These are phyloP conservation scores for Labia minor DNA, from an alignment of 2,888 invertebrate species.

Conservation along the genomic window DNA sequence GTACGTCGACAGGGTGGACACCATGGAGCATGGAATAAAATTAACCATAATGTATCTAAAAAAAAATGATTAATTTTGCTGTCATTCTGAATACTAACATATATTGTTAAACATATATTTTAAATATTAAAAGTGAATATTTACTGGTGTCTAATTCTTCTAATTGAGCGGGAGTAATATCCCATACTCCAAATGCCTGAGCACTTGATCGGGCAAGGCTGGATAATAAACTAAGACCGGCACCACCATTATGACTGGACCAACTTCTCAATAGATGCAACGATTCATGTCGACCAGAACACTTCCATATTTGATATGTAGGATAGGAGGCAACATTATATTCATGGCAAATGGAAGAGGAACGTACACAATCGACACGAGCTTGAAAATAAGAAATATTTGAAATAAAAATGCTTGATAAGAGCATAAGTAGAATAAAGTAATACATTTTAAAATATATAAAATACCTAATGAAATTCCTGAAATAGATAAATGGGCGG, in stretches of 20 bases:
- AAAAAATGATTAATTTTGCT: not conserved
- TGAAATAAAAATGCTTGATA: not conserved
- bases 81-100: not conserved
- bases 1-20: conserved; percentile 53
- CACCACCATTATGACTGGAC: not conserved
- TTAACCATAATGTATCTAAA: conserved; percentile 48
- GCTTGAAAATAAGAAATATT: not conserved
- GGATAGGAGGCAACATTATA: not conserved
- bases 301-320: not conserved
- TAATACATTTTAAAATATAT: not conserved
- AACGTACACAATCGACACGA: not conserved
- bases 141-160: not conserved
- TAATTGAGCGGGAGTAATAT: not conserved
- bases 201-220: not conserved
- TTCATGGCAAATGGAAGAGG: not conserved
- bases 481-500: not conserved
- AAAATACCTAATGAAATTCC: not conserved
- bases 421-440: not conserved
- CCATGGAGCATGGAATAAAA: conserved; percentile 65
- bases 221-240: not conserved
- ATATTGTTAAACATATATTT: not conserved
- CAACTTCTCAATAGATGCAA: not conserved
- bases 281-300: not conserved
- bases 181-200: not conserved
- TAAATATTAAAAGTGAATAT: not conserved